Evolutionary conservation across 2,113 vertebrate species (phyloP), one percentile per base, ranked within the genome.

Genomic region (Microcebus tavaratra): DNA sequence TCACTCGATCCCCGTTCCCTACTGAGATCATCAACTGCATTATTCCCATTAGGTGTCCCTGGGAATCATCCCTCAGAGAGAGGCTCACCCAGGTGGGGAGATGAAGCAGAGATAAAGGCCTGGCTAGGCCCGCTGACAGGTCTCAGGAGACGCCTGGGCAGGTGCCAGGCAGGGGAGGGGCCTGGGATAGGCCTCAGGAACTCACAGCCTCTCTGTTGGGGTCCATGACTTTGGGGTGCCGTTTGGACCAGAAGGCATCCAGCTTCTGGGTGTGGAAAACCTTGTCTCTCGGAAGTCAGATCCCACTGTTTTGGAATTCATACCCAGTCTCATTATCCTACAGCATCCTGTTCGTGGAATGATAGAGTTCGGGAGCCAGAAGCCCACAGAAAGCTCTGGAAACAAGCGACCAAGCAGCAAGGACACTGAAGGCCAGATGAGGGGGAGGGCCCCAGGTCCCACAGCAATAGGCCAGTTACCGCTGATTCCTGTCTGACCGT

Each of bases 21-120:
- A 15, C 10, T n/a, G 57, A 14, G 81, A 25, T 2, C 7, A 67
- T 23, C 53, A 50, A 67, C 27, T 59, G 25, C 45, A 21, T 50
- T 34, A 78, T 42, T 81, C 72, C 92, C 55, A 17, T 72, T 12
- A 88, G 92, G 84, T 34, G 57, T 45, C 81, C 92, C 87, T 61
- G 45, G 17, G 90, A 83, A 36, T 48, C 57, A 50, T 20, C 61
- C 36, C 50, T 68, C 61, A 8, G 88, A 61, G 76, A 25, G 59
- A n/a, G 29, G 45, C 20, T 13, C 1, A 7, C 59, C 79, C 31
- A 42, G 14, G 21, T 36, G 2, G 65, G 82, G 70, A 80, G 15
- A 42, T 0, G 20, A 53, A 36, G 20, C 17, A 13, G 23, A 92
- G 12, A 34, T 34, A 50, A 25, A 36, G 29, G 53, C 48, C 68